A percentile compares a stretch with the other conserved stretches of the same genome.
Evolutionary conservation across 2,113 vertebrate genomes (phyloP).

Genomic region (Nycticryphes semicollaris): DNA sequence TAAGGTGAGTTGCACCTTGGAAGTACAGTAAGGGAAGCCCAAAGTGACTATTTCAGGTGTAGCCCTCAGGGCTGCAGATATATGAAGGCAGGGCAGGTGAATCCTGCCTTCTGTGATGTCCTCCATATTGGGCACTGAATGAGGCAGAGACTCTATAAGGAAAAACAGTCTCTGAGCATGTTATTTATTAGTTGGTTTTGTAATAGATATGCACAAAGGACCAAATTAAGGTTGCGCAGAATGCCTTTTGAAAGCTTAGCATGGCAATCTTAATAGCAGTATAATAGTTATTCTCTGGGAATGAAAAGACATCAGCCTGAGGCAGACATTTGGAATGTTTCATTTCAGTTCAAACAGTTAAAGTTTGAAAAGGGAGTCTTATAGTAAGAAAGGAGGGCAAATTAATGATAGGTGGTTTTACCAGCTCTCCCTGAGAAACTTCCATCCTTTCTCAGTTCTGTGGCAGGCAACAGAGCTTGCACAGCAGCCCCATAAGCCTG

Average conservation of each 20-base stretch:
- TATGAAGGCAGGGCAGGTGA: neutral
- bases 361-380: neutral
- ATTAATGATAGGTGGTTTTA: neutral
- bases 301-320: neutral
- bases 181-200: neutral
- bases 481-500: neutral
- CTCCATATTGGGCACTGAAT: neutral
- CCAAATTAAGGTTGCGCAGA: neutral
- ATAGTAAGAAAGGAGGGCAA: neutral
- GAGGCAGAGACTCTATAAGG: neutral
- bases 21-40: neutral
- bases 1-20: neutral
- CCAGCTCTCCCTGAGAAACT: neutral
- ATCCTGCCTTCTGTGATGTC: neutral
- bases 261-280: neutral
- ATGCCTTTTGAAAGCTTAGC: neutral
- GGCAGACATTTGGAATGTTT: neutral
- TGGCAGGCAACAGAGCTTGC: neutral
- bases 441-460: neutral
- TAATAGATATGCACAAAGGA: neutral
- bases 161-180: neutral
- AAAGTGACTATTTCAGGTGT: neutral
- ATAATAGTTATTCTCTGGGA: neutral
- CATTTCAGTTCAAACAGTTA: neutral
- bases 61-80: neutral